Conservation (phyloP, 2,888 invertebrate species). For the Cryptops parisi region DNA sequence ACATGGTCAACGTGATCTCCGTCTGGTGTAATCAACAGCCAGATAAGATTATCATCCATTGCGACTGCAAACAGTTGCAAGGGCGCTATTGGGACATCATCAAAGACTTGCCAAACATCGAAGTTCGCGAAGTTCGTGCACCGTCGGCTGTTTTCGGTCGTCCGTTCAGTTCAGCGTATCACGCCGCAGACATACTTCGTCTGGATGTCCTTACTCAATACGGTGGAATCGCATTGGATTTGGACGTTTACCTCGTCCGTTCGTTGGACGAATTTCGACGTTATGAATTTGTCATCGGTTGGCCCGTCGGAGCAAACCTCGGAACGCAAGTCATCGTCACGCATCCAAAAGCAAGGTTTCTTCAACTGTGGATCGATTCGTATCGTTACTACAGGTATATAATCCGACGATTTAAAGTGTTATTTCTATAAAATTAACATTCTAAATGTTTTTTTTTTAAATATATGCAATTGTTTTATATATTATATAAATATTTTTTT, state of each 20-base stretch:
- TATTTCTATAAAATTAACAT: no score
- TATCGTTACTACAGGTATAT: constrained; percentile 28
- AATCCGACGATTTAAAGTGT: no score
- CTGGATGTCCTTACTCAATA: constrained; percentile 27
- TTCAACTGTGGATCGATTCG: constrained; percentile 29
- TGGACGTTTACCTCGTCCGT: constrained; percentile 29
- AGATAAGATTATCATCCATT: constrained; percentile 27
- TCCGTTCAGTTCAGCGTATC: constrained; percentile 29
- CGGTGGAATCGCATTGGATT: constrained; percentile 33
- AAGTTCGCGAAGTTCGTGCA: constrained; percentile 17
- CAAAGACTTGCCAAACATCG: constrained; percentile 16
- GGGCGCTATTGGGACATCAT: constrained; percentile 5
- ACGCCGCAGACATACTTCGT: constrained; percentile 31
- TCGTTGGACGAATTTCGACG: constrained; percentile 27
- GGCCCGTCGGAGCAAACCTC: constrained; percentile 28
- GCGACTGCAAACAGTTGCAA: constrained; percentile 21
- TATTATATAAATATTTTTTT: no score
- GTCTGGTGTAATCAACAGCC: constrained; percentile 28
- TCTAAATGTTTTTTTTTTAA: no score
- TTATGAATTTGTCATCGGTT: constrained; percentile 31
- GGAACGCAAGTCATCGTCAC: constrained; percentile 31
- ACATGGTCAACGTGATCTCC: constrained; percentile 16
- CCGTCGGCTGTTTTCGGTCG: constrained; percentile 34
- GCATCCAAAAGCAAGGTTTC: constrained; percentile 29
- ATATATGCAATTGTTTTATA: no score